Conservation (phyloP, 2,888 invertebrate species). For the Blomia tropicalis region DNA sequence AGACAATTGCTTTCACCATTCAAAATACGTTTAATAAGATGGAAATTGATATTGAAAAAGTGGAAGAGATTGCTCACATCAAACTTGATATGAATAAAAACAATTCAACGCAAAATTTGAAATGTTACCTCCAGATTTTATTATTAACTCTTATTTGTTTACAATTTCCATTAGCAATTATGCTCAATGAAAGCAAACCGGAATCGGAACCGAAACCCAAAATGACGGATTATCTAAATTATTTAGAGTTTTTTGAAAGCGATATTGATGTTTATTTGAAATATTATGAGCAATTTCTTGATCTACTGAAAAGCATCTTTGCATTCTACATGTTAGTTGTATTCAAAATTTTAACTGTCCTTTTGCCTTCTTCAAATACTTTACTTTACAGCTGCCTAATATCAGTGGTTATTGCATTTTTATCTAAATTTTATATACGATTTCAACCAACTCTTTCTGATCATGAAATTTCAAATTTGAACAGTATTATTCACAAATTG, state of each 20-base stretch:
- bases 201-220: too few relatives aligned
- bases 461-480: not conserved
- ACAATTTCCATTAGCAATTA: not conserved
- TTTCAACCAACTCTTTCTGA: not conserved
- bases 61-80: conserved; percentile 37
- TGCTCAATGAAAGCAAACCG: not conserved
- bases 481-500: not conserved
- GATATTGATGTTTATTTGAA: not conserved
- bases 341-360: not conserved
- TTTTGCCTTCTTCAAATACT: not conserved
- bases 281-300: not conserved
- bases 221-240: too few relatives aligned
- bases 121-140: not conserved
- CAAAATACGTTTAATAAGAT: conserved; percentile 43
- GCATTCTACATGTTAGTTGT: not conserved
- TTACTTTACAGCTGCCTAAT: not conserved
- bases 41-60: conserved; percentile 41
- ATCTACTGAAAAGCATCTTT: not conserved
- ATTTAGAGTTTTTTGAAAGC: not conserved
- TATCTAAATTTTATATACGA: not conserved
- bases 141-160: not conserved
- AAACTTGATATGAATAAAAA: conserved; percentile 36
- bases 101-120: conserved; percentile 16
- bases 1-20: conserved; percentile 43
- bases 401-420: not conserved